These are phyloP conservation scores for Euspilapteryx auroguttella DNA, from an alignment of 2,888 invertebrate species.

Conservation along the genomic window DNA sequence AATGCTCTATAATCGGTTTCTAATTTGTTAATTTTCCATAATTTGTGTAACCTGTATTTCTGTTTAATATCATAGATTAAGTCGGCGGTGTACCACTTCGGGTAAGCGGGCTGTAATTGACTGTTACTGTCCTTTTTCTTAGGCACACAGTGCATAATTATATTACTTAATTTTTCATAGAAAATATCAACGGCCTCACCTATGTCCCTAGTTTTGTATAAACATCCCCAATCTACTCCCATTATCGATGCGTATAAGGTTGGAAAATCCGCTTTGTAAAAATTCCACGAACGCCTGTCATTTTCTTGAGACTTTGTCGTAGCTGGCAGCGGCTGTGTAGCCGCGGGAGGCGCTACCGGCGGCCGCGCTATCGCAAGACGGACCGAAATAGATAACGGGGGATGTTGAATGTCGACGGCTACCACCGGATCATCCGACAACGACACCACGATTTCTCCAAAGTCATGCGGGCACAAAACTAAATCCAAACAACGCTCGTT, in stretches of 20 bases:
- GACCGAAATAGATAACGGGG: background rate
- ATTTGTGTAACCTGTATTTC: too few species aligned
- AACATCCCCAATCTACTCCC: background rate
- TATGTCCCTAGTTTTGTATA: background rate
- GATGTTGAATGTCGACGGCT: background rate
- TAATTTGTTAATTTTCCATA: too few species aligned
- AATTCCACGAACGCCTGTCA: background rate
- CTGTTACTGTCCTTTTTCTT: background rate
- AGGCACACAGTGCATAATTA: background rate
- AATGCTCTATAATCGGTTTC: too few species aligned
- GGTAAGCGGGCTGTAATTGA: background rate
- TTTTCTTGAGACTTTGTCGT: background rate
- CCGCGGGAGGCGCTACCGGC: background rate
- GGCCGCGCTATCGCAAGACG: background rate
- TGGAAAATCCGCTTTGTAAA: background rate
- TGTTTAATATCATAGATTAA: background rate
- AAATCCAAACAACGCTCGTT: background rate
- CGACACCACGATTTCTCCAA: background rate
- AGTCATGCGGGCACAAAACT: background rate
- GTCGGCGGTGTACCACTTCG: background rate
- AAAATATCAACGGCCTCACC: background rate
- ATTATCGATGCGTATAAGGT: background rate
- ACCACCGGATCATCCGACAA: background rate
- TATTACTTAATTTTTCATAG: background rate
- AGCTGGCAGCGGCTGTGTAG: background rate